A percentile compares a stretch with the other conserved stretches of the same genome.
These are phyloP conservation scores for Sapayoa aenigma DNA, from an alignment of 2,113 vertebrate species.

Conservation along the genomic window DNA sequence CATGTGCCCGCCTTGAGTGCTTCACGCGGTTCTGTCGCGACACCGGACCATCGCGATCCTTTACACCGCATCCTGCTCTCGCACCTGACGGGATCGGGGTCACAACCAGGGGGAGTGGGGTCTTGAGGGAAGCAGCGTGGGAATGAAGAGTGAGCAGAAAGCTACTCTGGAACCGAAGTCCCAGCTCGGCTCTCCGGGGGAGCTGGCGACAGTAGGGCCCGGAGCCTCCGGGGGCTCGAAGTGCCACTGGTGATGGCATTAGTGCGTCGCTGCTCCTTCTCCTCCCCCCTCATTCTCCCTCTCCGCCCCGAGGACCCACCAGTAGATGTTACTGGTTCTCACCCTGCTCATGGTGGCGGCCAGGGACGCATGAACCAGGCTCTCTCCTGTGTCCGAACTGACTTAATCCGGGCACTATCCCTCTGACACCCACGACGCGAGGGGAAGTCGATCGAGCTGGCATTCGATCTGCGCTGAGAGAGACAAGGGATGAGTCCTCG, in stretches of 20 bases:
- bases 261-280: background rate
- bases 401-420: background rate
- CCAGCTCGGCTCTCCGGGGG: too few relatives aligned
- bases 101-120: background rate
- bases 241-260: background rate
- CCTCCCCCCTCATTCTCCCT: too few relatives aligned
- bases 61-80: too few relatives aligned
- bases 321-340: background rate
- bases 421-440: background rate
- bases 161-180: background rate
- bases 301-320: background rate
- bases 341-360: background rate
- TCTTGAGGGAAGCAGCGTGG: background rate
- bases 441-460: background rate
- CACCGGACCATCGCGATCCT: background rate
- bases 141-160: background rate
- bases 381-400: background rate
- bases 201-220: background rate
- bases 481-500: background rate
- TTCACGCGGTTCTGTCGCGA: background rate
- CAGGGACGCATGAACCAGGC: background rate
- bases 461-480: background rate
- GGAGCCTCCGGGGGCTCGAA: background rate
- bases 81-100: too few relatives aligned
- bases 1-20: background rate